phyloP scores from a whole-genome alignment of 2,797 vertebrate species.

The Apodemus agrarius region DNA sequence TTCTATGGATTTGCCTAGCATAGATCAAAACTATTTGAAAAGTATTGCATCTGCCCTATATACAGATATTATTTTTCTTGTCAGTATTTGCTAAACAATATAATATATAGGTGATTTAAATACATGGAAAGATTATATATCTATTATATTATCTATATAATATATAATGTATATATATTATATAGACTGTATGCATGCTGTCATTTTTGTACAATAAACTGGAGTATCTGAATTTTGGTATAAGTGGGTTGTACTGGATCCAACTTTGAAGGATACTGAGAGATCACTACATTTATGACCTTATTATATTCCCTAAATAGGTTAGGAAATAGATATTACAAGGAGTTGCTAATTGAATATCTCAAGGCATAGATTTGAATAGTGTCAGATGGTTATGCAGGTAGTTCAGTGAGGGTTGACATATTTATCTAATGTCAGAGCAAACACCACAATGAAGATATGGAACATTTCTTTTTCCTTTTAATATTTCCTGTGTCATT shows the following conservation, averaged over 20 bases:
- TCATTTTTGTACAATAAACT: background rate
- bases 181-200: background rate
- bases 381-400: background rate
- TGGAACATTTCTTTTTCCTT: accelerated
- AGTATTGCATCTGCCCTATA: background rate
- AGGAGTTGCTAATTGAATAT: background rate
- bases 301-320: background rate
- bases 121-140: background rate
- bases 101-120: background rate
- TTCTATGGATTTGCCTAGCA: background rate
- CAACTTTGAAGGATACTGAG: background rate
- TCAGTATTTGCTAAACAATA: background rate
- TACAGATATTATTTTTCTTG: background rate
- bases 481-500: background rate
- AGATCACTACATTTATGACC: background rate
- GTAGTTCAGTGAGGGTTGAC: background rate
- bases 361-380: background rate
- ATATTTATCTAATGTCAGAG: background rate
- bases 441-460: accelerated
- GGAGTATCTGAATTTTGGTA: background rate
- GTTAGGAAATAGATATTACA: background rate
- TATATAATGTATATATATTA: too few relatives aligned
- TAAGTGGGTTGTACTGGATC: background rate
- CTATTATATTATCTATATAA: too few relatives aligned
- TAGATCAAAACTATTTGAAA: background rate